Base-by-base conservation (phyloP, 2,888 invertebrate genomes). In the Agonopterix arenella region DNA sequence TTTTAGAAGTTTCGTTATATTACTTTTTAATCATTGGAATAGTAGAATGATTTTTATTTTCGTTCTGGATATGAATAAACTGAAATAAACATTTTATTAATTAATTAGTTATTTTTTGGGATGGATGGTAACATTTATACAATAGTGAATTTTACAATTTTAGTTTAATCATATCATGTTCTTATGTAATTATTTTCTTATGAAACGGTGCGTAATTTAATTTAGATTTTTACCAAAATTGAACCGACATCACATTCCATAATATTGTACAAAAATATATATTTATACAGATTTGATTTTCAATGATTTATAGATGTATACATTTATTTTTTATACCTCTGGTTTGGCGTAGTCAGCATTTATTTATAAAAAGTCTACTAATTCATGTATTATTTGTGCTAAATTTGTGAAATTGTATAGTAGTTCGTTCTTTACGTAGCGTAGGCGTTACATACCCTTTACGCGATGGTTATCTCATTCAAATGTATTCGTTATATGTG, bases 231-330 rank as follows among this genome's bases (percentile, higher is more conserved):
- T 62, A 65, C 70, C 67, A 59, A 66, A 72, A 75, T 71, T 69
- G 53, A 66, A 70, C 67, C 59, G 64, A 73, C 77, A 80, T 82
- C 84, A 85, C 86, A 86, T 86, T 86, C 86, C 86, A 85, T 78
- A 60, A 61, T 46, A 48, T 73, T 83, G 79, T 84, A 84, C 76
- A 83, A 82, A 79, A 59, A 62, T 65, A 61, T 11, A n/a, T 59
- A 62, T 62, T 68, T 47, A 44, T 56, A 18, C 50, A 50, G 46
- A 45, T 28, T 28, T 28, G 28, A 28, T 28, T 28, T 28, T 28
- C 28, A 28, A 28, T 28, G 28, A 61, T 65, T 58, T 53, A 63
- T 53, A 61, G 54, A 54, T 55, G 57, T 55, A 57, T 50, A 52
- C 53, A 61, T 50, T 55, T 52, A 49, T 62, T 43, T 52, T 42